phyloP scores from a whole-genome alignment of 2,888 invertebrate genomes.

The Synanthedon andrenaeformis region DNA sequence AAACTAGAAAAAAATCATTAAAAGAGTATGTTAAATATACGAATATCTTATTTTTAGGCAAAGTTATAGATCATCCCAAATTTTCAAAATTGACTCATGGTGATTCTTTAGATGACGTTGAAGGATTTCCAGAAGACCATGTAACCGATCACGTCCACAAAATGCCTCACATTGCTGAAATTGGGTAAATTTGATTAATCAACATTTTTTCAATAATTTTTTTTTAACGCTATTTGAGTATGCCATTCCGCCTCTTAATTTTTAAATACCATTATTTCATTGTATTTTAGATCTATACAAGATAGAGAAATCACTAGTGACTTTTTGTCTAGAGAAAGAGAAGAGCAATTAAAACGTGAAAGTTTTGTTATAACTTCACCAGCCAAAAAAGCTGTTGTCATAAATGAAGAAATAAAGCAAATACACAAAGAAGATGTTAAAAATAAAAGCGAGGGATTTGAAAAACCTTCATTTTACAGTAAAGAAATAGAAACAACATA shows the following conservation, averaged over 20 bases:
- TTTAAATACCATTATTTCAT: not conserved
- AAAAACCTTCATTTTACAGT: constrained; percentile 20
- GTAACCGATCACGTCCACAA: constrained; percentile 56
- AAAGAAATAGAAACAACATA: constrained; percentile 30
- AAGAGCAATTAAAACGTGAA: constrained; percentile 49
- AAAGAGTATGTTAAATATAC: not conserved
- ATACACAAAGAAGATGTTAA: constrained; percentile 10
- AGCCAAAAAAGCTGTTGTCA: constrained; percentile 2
- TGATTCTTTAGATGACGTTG: constrained; percentile 64
- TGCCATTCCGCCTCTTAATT: not conserved
- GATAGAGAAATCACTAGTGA: constrained; percentile 40
- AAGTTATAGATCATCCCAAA: constrained; percentile 33
- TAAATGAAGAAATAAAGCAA: constrained; percentile 7
- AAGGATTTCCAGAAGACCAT: constrained; percentile 65
- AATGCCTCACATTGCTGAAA: constrained; percentile 60
- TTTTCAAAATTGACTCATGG: constrained; percentile 50
- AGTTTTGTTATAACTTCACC: constrained; percentile 9
- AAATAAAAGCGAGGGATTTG: not conserved
- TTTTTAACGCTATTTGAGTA: not conserved
- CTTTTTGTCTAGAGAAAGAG: constrained; percentile 47
- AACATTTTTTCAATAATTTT: not conserved
- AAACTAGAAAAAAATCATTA: constrained; percentile 1
- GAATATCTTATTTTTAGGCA: constrained; percentile 18
- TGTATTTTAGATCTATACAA: constrained; percentile 24
- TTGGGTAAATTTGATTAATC: constrained; percentile 31